Conservation (phyloP, 2,113 vertebrate genomes). For the Etheostoma cragini region DNA sequence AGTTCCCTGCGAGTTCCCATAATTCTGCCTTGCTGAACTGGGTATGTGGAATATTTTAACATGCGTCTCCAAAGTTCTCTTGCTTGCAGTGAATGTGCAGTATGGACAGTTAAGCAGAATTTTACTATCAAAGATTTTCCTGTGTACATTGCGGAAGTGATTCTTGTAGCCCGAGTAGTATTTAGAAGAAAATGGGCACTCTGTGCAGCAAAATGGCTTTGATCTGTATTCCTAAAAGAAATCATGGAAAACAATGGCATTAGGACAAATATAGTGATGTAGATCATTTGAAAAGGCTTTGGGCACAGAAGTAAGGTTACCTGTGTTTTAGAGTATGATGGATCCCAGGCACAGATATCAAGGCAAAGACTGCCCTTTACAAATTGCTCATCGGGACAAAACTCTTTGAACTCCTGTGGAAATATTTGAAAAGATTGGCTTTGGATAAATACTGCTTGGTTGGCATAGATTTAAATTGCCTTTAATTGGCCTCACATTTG, state of each 20-base stretch:
- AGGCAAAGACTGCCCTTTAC: constrained; percentile 92
- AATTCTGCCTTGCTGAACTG: constrained; percentile 85
- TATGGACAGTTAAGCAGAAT: constrained; percentile 97
- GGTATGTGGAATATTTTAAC: constrained; percentile 98
- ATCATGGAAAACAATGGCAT: constrained; percentile 6
- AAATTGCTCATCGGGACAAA: constrained; percentile 95
- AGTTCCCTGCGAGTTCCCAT: constrained; percentile 62
- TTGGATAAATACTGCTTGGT: neutral
- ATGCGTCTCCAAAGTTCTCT: constrained; percentile 97
- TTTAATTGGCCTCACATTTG: neutral
- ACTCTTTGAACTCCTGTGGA: constrained; percentile 94
- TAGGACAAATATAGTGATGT: neutral
- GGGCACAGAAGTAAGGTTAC: constrained; percentile 73
- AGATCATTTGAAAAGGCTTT: neutral
- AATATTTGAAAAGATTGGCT: constrained; percentile 10
- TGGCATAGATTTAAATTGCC: neutral
- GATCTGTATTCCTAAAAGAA: constrained; percentile 91
- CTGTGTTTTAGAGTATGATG: constrained; percentile 95
- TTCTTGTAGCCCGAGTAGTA: constrained; percentile 99
- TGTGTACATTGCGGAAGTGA: constrained; percentile 98
- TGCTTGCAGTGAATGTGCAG: constrained; percentile 95
- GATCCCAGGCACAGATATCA: constrained; percentile 96
- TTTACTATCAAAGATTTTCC: constrained; percentile 93
- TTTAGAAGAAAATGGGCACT: constrained; percentile 96
- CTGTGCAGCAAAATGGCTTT: constrained; percentile 98